Conservation (phyloP, 1,140 invertebrate species). For the Drosophila kikkawai region DNA sequence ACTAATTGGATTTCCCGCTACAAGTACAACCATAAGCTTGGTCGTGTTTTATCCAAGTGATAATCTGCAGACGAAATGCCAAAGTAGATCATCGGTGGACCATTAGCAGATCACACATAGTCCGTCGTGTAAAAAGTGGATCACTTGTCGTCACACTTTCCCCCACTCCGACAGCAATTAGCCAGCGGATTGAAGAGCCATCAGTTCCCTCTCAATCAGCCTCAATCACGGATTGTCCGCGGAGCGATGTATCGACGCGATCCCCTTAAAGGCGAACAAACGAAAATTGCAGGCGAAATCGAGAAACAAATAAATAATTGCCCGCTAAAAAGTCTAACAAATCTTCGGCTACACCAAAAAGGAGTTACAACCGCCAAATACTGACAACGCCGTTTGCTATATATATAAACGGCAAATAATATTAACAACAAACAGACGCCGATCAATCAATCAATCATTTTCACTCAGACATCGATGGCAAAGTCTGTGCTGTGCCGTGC, state of each 20-base stretch:
- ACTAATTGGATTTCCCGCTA: constrained; percentile 13
- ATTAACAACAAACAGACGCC: constrained; percentile 44
- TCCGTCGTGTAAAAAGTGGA: constrained; percentile 36
- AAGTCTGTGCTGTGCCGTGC: constrained; percentile 9
- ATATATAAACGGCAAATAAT: constrained; percentile 41
- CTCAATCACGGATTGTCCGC: constrained; percentile 43
- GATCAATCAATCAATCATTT: constrained; percentile 83
- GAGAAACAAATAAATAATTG: constrained; percentile 75
- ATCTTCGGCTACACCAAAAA: constrained; percentile 73
- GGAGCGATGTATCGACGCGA: constrained; percentile 15
- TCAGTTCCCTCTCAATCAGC: constrained; percentile 39
- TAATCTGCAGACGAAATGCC: constrained; percentile 33
- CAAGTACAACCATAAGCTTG: not conserved
- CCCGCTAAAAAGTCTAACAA: constrained; percentile 68
- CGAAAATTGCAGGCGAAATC: constrained; percentile 78
- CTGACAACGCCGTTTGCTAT: constrained; percentile 41
- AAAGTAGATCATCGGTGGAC: constrained; percentile 31
- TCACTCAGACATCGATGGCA: constrained; percentile 70
- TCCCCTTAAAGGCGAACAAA: constrained; percentile 65
- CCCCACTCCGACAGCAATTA: constrained; percentile 42
- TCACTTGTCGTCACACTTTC: constrained; percentile 51
- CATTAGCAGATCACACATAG: constrained; percentile 52
- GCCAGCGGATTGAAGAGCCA: constrained; percentile 39
- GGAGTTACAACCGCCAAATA: constrained; percentile 70
- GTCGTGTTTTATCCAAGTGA: constrained; percentile 20